These are phyloP conservation scores for Meiosimyza decipiens DNA, from an alignment of 2,888 invertebrate species.

Conservation along the genomic window DNA sequence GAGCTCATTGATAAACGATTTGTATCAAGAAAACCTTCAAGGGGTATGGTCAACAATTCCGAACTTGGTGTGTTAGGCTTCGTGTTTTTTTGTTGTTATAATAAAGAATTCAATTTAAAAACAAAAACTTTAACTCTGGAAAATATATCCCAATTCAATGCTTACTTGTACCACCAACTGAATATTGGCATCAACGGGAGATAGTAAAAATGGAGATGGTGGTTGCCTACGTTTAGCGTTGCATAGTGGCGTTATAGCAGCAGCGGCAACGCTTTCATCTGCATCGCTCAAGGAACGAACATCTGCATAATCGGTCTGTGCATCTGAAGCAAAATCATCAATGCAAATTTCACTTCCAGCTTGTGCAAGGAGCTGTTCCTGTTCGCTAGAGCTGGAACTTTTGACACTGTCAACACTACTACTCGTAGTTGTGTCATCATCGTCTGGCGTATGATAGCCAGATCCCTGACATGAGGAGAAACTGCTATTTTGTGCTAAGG, in stretches of 20 bases:
- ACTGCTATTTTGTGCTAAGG: constrained; percentile 71
- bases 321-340: constrained; percentile 52
- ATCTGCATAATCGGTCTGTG: constrained; percentile 50
- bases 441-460: constrained; percentile 84
- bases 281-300: constrained; percentile 55
- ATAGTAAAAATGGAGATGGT: too few relatives aligned
- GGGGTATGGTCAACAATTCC: constrained; percentile 79
- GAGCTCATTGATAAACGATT: constrained; percentile 84
- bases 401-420: constrained; percentile 43
- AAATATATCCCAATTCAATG: constrained; percentile 23
- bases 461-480: constrained; percentile 72
- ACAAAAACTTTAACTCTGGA: background rate
- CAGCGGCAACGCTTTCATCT: constrained; percentile 14
- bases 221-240: background rate
- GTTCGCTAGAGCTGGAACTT: constrained; percentile 12
- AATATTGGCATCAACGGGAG: background rate
- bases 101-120: background rate
- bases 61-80: constrained; percentile 84
- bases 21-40: constrained; percentile 88
- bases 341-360: constrained; percentile 43
- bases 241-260: background rate
- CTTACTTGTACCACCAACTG: constrained; percentile 42
- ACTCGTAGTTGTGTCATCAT: constrained; percentile 65
- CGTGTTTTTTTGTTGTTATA: background rate
- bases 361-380: background rate